Evolutionary conservation across 2,113 vertebrate species (phyloP), one percentile per base, ranked within the genome.

Genomic region (Ophthalmolycus amberensis): DNA sequence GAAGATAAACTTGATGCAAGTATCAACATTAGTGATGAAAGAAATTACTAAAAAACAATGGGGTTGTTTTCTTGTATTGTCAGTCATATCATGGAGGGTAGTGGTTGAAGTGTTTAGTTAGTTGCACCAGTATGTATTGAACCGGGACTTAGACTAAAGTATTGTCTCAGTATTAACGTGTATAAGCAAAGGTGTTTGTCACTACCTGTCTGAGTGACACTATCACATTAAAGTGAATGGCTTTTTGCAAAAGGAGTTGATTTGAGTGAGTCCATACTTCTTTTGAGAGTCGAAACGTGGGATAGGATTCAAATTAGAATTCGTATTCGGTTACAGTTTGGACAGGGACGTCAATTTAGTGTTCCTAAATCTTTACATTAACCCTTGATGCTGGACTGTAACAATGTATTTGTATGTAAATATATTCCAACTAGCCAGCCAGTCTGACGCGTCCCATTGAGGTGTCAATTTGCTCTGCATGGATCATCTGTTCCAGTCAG

Each of bases 401-500:
- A 65, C 25, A 32, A 6, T 32, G 50, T 34, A 58, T 77, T 77
- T 77, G 29, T 62, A 48, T 62, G 16, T 38, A 37, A 59, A 60
- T 59, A 40, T 37, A n/a, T 37, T 46, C 22, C 37, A 52, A 27
- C 14, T 20, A 20, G 5, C 56, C 9, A 9, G 52, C 15, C 16
- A 29, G 8, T 63, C 4, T 5, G 32, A 42, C 44, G 32, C 48
- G 16, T 38, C 27, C 37, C 20, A 22, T 77, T 7, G 65, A 3
- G 27, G 10, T 56, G 38, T 75, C 42, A 52, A 1, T 60, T 42
- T 40, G 59, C 56, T 25, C 10, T 62, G 5, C 14, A 12, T 38
- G 40, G 12, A 68, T 62, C 5, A n/a, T 75, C 32, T 42, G 48
- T 46, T 38, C 10, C 22, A 44, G 22, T 69, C 9, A 2, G 44